Conservation (phyloP, 2,797 vertebrate species). For the Aulostomus chinensis region DNA sequence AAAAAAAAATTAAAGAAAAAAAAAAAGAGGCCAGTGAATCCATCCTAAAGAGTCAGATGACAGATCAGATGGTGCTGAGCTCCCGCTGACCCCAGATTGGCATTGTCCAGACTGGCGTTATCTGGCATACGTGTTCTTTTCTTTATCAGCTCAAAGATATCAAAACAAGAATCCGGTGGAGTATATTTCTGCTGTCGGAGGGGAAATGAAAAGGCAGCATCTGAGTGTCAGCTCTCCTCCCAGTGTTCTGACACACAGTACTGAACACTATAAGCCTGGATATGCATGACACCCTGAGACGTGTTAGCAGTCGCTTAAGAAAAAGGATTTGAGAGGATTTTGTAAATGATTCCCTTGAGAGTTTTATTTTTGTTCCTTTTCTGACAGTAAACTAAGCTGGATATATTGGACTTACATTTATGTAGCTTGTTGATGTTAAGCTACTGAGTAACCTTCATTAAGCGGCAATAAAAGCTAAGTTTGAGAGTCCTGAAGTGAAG, state of each 20-base stretch:
- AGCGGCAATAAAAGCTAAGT: conserved; percentile 19
- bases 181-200: conserved; percentile 32
- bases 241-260: conserved; percentile 32
- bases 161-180: conserved; percentile 27
- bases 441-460: conserved; percentile 31
- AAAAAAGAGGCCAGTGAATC: no score
- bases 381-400: conserved; percentile 59
- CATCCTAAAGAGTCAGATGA: conserved; percentile 24
- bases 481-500: conserved; percentile 18
- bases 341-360: conserved; percentile 56
- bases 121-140: conserved; percentile 28
- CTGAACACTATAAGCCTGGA: conserved; percentile 54
- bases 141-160: conserved; percentile 44
- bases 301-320: conserved; percentile 63
- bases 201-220: conserved; percentile 54
- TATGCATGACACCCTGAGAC: conserved; percentile 61
- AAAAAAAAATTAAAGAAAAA: conserved; percentile 9
- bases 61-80: conserved; percentile 33
- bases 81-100: conserved; percentile 21
- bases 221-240: conserved; percentile 53
- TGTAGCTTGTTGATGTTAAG: conserved; percentile 38
- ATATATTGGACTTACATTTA: conserved; percentile 55
- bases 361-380: conserved; percentile 51
- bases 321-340: conserved; percentile 67
- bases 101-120: conserved; percentile 27